Evolutionary conservation across 2,888 invertebrate genomes (phyloP).

Genomic region (Aelia acuminata): DNA sequence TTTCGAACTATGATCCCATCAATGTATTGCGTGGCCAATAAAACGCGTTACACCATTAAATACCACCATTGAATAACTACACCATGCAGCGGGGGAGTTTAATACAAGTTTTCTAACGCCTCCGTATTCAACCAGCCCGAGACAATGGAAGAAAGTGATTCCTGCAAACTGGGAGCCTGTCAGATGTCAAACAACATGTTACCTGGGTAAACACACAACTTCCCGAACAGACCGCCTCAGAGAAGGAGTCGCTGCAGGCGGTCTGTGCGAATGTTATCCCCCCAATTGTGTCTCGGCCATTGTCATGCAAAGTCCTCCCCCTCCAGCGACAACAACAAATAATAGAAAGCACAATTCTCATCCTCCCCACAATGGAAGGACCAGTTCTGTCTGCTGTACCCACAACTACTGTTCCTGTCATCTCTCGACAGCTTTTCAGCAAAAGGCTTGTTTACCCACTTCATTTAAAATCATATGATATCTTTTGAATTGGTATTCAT

Average conservation of each 20-base stretch:
- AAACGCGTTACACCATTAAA: not conserved
- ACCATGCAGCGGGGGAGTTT: not conserved
- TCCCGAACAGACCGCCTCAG: not conserved
- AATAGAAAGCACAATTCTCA: conserved; percentile 30
- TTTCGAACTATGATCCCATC: not conserved
- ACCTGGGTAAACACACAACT: not conserved
- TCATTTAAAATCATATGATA: too few species aligned
- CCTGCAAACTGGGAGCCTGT: not conserved
- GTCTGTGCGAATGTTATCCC: conserved; percentile 38
- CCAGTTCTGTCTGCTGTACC: not conserved
- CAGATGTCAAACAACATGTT: conserved; percentile 25
- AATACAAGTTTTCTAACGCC: not conserved
- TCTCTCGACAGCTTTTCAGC: not conserved
- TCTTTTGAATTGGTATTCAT: too few species aligned
- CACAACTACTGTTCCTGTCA: not conserved
- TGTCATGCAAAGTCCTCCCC: conserved; percentile 17
- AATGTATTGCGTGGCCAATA: not conserved
- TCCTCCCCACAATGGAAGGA: not conserved
- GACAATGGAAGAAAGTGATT: not conserved
- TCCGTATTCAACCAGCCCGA: not conserved
- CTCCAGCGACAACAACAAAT: conserved; percentile 28
- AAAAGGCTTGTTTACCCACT: not conserved
- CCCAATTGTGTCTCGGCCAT: conserved; percentile 1
- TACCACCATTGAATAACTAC: too few species aligned
- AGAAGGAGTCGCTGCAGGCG: not conserved